Conservation (phyloP, 2,113 vertebrate genomes). For the Heloderma charlesbogerti region DNA sequence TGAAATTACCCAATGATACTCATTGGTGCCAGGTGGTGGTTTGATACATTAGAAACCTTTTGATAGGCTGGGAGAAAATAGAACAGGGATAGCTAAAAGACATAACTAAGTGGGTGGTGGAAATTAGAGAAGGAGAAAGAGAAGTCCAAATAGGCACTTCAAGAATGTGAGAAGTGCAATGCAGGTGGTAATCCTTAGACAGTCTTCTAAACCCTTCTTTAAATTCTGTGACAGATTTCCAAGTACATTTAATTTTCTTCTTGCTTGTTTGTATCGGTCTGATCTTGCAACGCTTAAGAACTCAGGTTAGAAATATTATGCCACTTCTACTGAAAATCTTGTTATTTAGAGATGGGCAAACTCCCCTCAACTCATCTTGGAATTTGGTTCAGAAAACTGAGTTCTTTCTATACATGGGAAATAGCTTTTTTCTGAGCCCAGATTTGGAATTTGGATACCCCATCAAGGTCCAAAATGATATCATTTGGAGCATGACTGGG, state of each 20-base stretch:
- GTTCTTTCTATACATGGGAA: not conserved
- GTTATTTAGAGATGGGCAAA: not conserved
- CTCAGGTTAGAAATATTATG: not conserved
- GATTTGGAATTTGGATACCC: not conserved
- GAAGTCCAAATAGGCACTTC: slow-evolving; percentile 20
- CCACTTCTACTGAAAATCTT: not conserved
- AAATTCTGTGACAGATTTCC: not conserved
- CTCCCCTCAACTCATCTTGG: not conserved
- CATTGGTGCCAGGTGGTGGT: not conserved
- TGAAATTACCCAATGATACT: slow-evolving; percentile 12
- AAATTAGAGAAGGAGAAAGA: slow-evolving; percentile 27
- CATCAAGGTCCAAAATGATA: not conserved
- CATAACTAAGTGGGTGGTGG: slow-evolving; percentile 12
- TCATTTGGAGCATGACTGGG: not conserved
- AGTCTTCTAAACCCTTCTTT: slow-evolving; percentile 32
- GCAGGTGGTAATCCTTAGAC: slow-evolving; percentile 26
- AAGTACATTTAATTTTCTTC: not conserved
- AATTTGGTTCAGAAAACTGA: not conserved
- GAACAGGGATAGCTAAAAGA: slow-evolving; percentile 18
- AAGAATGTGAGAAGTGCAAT: not conserved
- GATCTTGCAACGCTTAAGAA: not conserved
- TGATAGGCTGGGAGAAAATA: slow-evolving; percentile 35
- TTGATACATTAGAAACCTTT: not conserved
- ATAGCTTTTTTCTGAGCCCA: not conserved
- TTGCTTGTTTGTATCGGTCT: slow-evolving; percentile 21